Evolutionary conservation across 1,140 invertebrate genomes (phyloP), one percentile per base, ranked within the genome.

Genomic region (Diorhabda carinulata): DNA sequence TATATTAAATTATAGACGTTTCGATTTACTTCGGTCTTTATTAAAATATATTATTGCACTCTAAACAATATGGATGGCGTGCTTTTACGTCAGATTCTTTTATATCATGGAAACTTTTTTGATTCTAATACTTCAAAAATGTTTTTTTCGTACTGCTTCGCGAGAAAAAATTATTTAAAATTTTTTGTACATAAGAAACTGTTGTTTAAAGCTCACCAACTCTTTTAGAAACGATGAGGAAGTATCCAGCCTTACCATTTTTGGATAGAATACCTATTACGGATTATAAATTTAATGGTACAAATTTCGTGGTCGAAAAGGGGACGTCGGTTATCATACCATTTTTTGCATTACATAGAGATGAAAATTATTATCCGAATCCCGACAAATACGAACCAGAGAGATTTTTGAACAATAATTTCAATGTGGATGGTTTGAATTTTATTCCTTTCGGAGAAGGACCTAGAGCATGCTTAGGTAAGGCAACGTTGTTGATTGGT

Each of bases 381-480:
- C n/a, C 47, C n/a, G 47, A 52, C 2, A n/a, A 2, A 52, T 52
- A 52, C 47, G 47, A 52, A 8, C 47, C 47, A 52, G 47, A 52
- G n/a, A 52, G 47, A n/a, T 52, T 25, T 25, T 52, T 4, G 4
- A 2, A 52, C 6, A 52, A 52, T 6, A 52, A 3, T 8, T 52
- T 3, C 47, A 2, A 52, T 52, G 6, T 25, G n/a, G 47, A 52
- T 3, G 47, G 47, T 3, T 84, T 83, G 70, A 76, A 83, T 2
- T 90, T 81, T 73, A 71, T 87, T 64, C 84, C 87, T 0, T 89
- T 89, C 77, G 87, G 87, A 40, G 75, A 77, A n/a, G 87, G 87
- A 8, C 86, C 86, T 2, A 78, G 86, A 72, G 84, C 82, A 72
- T 88, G 86, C 72, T 81, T 87, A 60, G 87, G 84, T 77, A 84